Percentiles rank a stretch among this genome's conserved stretches.
Evolutionary conservation across 2,113 vertebrate genomes (phyloP).

Genomic region (Centropus unirufus): DNA sequence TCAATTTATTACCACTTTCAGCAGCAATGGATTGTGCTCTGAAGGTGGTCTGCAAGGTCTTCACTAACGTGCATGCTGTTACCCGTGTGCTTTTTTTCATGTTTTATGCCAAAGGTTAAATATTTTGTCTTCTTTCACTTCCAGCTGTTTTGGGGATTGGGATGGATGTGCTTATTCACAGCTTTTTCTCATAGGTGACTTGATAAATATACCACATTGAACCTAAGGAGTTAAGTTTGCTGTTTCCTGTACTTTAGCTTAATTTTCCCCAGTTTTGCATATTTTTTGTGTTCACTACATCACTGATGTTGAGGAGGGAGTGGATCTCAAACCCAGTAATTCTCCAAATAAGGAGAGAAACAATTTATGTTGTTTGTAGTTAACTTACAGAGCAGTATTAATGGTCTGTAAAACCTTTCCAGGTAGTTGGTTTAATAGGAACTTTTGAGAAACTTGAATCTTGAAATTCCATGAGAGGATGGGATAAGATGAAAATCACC

Average conservation of each 20-base stretch:
- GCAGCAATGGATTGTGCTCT: background rate
- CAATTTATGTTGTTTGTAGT: conserved; percentile 26
- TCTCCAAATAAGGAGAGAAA: conserved; percentile 1
- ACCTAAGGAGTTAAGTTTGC: background rate
- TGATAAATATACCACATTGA: background rate
- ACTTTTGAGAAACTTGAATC: background rate
- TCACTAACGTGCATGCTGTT: background rate
- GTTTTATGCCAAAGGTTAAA: background rate
- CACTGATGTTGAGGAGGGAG: background rate
- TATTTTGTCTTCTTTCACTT: background rate
- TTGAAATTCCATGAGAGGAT: background rate
- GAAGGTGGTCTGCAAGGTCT: background rate
- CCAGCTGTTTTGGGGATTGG: background rate
- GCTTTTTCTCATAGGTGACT: background rate
- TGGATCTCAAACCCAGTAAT: background rate
- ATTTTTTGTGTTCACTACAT: background rate
- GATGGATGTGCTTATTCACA: background rate
- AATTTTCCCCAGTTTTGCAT: background rate
- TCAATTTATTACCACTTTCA: background rate
- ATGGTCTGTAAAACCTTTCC: background rate
- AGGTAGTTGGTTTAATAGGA: background rate
- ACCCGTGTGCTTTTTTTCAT: background rate
- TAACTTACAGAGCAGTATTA: conserved; percentile 18
- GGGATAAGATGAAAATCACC: background rate
- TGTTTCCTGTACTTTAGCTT: background rate